Evolutionary conservation across 2,113 vertebrate genomes (phyloP).

Genomic region (Gasterosteus nipponicus): DNA sequence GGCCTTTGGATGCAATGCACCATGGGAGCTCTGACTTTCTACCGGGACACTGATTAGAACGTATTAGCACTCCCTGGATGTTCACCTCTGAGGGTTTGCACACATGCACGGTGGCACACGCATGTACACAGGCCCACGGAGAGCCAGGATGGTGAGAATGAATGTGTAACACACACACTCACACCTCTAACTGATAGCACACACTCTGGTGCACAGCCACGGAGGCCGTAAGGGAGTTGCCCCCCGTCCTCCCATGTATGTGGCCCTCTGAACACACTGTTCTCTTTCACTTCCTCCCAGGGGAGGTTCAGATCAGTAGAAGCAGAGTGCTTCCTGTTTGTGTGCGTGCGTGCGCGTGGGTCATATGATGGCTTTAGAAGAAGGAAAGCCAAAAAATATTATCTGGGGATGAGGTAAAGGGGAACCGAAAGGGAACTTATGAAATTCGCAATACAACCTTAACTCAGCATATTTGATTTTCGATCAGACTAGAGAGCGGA

Average conservation of each 20-base stretch:
- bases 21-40: constrained; percentile 54
- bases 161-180: neutral
- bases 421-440: neutral
- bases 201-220: neutral
- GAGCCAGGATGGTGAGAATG: neutral
- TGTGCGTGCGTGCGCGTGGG: constrained; percentile 3
- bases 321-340: constrained; percentile 54
- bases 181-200: neutral
- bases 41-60: constrained; percentile 63
- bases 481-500: neutral
- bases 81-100: constrained; percentile 39
- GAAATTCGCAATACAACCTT: neutral
- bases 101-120: constrained; percentile 5
- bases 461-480: neutral
- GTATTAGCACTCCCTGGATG: constrained; percentile 65
- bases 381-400: neutral
- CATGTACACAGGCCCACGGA: neutral
- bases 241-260: neutral
- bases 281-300: constrained; percentile 67
- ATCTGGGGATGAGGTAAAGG: neutral
- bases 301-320: constrained; percentile 15
- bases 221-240: neutral
- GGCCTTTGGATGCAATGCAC: constrained; percentile 18
- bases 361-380: constrained; percentile 12
- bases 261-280: constrained; percentile 29